Evolutionary conservation across 2,888 invertebrate genomes (phyloP).

Genomic region (Tipula unca): DNA sequence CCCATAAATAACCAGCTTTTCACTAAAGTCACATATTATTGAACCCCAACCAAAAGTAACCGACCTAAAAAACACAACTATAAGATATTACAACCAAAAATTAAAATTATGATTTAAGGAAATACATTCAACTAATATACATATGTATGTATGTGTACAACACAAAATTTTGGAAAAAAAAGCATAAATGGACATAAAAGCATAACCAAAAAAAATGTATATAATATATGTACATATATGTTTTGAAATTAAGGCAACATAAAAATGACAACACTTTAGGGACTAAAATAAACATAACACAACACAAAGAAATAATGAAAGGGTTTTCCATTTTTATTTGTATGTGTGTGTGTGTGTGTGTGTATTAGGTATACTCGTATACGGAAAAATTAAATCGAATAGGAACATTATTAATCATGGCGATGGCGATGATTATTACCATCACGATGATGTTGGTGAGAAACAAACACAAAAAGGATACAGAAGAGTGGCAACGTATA

Average conservation of each 20-base stretch:
- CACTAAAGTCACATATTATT: neutral
- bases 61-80: neutral
- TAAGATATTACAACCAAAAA: neutral
- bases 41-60: neutral
- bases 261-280: neutral
- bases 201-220: neutral
- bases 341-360: neutral
- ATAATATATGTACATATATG: too few species aligned
- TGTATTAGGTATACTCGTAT: neutral
- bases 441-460: neutral
- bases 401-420: neutral
- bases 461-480: neutral
- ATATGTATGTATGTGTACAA: neutral
- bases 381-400: neutral
- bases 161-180: neutral
- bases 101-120: constrained; percentile 14
- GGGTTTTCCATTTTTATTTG: neutral
- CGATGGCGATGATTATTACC: neutral
- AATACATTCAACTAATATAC: neutral
- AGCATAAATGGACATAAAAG: neutral
- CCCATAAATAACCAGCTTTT: constrained; percentile 14
- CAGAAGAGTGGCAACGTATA: neutral
- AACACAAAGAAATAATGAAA: neutral
- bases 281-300: neutral
- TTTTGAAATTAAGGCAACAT: neutral